Percentiles rank a stretch among this genome's conserved stretches.
These are phyloP conservation scores for Rhorus exstirpatorius DNA, from an alignment of 2,888 invertebrate genomes.

Conservation along the genomic window DNA sequence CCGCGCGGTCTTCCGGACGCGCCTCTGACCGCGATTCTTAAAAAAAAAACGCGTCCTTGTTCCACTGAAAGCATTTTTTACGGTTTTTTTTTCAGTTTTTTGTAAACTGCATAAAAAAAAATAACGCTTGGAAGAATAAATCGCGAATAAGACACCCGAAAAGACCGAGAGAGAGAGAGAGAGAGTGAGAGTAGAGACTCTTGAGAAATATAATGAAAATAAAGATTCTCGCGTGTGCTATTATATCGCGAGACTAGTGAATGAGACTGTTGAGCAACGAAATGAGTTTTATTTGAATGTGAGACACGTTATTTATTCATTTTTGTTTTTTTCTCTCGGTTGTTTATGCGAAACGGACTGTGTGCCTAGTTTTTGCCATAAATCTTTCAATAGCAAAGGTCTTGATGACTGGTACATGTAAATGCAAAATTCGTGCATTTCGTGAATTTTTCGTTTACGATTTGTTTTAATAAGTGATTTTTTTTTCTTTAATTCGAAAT, in stretches of 20 bases:
- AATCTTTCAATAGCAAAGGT: background rate
- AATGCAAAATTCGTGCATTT: background rate
- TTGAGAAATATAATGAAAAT: slow-evolving; percentile 43
- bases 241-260: slow-evolving; percentile 30
- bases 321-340: slow-evolving; percentile 4
- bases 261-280: slow-evolving; percentile 62
- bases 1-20: slow-evolving; percentile 59
- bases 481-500: slow-evolving; percentile 9
- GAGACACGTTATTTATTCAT: slow-evolving; percentile 29
- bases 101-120: slow-evolving; percentile 19
- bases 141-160: slow-evolving; percentile 20
- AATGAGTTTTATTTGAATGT: slow-evolving; percentile 58
- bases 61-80: background rate
- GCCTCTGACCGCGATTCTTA: slow-evolving; percentile 54
- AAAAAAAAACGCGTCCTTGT: slow-evolving; percentile 6
- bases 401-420: background rate
- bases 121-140: slow-evolving; percentile 42
- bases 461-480: background rate
- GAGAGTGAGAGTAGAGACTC: too few relatives aligned
- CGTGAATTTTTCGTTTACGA: background rate
- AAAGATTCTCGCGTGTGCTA: slow-evolving; percentile 35
- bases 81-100: background rate
- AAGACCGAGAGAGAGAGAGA: slow-evolving; percentile 13
- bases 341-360: slow-evolving; percentile 1
- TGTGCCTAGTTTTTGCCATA: background rate